These are phyloP conservation scores for Sebastes umbrosus DNA, from an alignment of 2,797 vertebrate genomes.

Conservation along the genomic window DNA sequence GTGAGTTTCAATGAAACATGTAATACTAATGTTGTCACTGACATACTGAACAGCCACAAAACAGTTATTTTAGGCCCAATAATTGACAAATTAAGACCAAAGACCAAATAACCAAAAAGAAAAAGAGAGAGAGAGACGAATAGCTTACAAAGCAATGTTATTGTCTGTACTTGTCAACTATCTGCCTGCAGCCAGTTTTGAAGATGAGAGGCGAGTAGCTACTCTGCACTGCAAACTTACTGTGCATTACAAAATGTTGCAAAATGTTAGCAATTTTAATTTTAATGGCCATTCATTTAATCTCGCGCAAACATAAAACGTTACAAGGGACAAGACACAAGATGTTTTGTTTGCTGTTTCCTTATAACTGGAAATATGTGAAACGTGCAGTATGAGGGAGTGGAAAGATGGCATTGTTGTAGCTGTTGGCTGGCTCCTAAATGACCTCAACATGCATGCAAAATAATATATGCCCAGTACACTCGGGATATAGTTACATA, in stretches of 20 bases:
- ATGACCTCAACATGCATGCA: not conserved
- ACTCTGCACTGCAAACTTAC: slow-evolving; percentile 46
- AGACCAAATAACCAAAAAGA: slow-evolving; percentile 52
- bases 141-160: slow-evolving; percentile 49
- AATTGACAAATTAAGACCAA: slow-evolving; percentile 75
- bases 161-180: slow-evolving; percentile 60
- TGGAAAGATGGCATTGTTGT: not conserved
- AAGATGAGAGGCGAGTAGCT: slow-evolving; percentile 54
- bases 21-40: slow-evolving; percentile 65
- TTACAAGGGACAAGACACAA: slow-evolving; percentile 16
- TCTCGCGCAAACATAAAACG: slow-evolving; percentile 41
- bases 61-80: slow-evolving; percentile 68
- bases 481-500: not conserved
- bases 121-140: slow-evolving; percentile 13
- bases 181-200: slow-evolving; percentile 56
- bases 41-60: slow-evolving; percentile 45
- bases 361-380: slow-evolving; percentile 23
- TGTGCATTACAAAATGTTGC: slow-evolving; percentile 57
- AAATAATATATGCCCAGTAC: not conserved
- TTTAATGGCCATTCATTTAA: slow-evolving; percentile 38
- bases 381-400: slow-evolving; percentile 15
- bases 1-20: slow-evolving; percentile 61
- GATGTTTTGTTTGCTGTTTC: not conserved
- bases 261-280: slow-evolving; percentile 42
- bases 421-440: not conserved